Evolutionary conservation across 2,113 vertebrate genomes (phyloP).

Genomic region (Grammomys dolichurus): DNA sequence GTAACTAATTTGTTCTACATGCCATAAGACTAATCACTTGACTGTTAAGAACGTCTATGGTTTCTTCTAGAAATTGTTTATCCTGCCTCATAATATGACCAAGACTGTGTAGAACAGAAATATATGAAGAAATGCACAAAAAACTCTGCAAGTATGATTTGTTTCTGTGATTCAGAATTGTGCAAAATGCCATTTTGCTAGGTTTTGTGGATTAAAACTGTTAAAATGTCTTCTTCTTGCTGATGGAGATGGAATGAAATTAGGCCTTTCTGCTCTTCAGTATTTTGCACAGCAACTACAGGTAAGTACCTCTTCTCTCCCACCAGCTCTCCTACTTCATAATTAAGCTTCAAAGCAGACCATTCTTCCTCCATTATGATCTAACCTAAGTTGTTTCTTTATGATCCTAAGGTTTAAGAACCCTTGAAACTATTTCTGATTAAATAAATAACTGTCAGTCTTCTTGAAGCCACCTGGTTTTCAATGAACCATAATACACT

Average conservation of each 20-base stretch:
- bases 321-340: neutral
- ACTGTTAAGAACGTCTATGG: constrained; percentile 21
- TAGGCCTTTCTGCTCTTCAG: neutral
- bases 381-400: constrained; percentile 18
- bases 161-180: constrained; percentile 18
- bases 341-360: constrained; percentile 18
- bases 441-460: constrained; percentile 6
- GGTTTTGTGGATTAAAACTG: neutral
- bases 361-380: neutral
- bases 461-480: constrained; percentile 39
- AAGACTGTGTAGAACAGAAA: constrained; percentile 23
- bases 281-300: neutral
- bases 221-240: constrained; percentile 25
- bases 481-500: constrained; percentile 14
- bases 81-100: neutral
- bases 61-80: constrained; percentile 17
- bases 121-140: neutral
- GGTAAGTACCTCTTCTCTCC: constrained; percentile 31
- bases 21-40: constrained; percentile 29
- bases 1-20: constrained; percentile 15
- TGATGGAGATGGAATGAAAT: neutral
- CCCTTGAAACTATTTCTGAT: neutral
- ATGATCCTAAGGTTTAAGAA: constrained; percentile 40
- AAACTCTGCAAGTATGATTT: neutral
- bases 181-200: neutral